Conservation (phyloP, 2,888 invertebrate species). For the Hirtodrosophila alboralis region DNA sequence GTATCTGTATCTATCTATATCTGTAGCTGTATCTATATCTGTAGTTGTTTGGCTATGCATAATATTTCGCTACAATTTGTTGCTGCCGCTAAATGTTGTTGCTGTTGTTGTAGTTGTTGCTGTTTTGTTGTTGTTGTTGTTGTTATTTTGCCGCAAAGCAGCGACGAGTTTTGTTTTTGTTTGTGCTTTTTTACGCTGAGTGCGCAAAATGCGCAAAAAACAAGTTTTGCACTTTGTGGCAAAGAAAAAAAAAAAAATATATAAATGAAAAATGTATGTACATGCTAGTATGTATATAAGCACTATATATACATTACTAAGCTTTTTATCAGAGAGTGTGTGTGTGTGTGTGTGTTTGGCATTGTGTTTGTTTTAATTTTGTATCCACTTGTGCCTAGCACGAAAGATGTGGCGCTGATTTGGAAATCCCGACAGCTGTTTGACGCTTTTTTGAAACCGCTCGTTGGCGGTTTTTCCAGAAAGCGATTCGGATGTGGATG, state of each 20-base stretch:
- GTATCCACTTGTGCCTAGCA: conserved; percentile 77
- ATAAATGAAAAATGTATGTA: conserved; percentile 16
- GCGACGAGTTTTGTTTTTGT: conserved; percentile 59
- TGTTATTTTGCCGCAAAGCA: conserved; percentile 43
- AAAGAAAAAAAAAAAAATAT: conserved; percentile 36
- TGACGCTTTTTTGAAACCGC: conserved; percentile 38
- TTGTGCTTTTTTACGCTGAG: conserved; percentile 66
- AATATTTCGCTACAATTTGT: conserved; percentile 50
- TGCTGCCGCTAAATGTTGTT: conserved; percentile 14
- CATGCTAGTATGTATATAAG: conserved; percentile 5
- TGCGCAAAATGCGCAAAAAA: conserved; percentile 78
- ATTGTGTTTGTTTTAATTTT: conserved; percentile 69
- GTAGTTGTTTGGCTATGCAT: conserved; percentile 48
- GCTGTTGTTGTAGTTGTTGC: conserved; percentile 3
- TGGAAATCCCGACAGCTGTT: conserved; percentile 59
- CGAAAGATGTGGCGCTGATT: conserved; percentile 62
- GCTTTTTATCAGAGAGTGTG: conserved; percentile 45
- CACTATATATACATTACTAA: conserved; percentile 36
- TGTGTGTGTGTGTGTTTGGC: conserved; percentile 32
- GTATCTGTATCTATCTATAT: conserved; percentile 26
- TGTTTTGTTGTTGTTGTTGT: conserved; percentile 23
- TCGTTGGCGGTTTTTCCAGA: conserved; percentile 28
- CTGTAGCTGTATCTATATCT: conserved; percentile 13
- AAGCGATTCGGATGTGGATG: conserved; percentile 24
- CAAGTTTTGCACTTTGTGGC: conserved; percentile 73